Conservation (phyloP, 1,140 invertebrate species). For the Aphelinus certus region DNA sequence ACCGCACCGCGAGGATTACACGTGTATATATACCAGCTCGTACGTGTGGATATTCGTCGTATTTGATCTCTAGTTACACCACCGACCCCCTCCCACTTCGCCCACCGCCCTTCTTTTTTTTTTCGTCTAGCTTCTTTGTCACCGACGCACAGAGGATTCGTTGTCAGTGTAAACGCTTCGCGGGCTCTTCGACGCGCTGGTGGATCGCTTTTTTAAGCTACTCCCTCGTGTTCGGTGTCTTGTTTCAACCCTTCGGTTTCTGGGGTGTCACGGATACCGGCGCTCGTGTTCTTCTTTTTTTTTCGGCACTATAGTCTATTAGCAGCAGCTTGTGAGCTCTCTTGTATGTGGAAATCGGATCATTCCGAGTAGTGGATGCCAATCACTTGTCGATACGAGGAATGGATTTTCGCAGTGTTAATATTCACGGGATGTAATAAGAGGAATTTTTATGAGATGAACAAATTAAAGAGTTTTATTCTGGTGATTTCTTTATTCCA, state of each 20-base stretch:
- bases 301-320: too few relatives aligned
- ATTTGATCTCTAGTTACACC: constrained; percentile 16
- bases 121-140: constrained; percentile 11
- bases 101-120: not conserved
- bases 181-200: not conserved
- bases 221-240: constrained; percentile 10
- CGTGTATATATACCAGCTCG: not conserved
- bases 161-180: not conserved
- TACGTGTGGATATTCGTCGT: constrained; percentile 6
- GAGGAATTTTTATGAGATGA: too few relatives aligned
- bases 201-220: not conserved
- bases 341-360: too few relatives aligned
- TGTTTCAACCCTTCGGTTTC: constrained; percentile 21
- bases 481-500: too few relatives aligned
- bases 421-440: too few relatives aligned
- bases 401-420: too few relatives aligned
- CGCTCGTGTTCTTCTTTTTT: too few relatives aligned
- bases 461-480: too few relatives aligned
- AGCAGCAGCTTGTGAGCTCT: too few relatives aligned
- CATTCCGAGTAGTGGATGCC: too few relatives aligned
- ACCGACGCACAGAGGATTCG: not conserved
- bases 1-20: constrained; percentile 1
- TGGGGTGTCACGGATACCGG: not conserved
- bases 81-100: not conserved
- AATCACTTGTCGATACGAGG: too few relatives aligned